A percentile compares a stretch with the other conserved stretches of the same genome.
These are phyloP conservation scores for Nyleta sp. DNA, from an alignment of 2,888 invertebrate genomes.

Conservation along the genomic window DNA sequence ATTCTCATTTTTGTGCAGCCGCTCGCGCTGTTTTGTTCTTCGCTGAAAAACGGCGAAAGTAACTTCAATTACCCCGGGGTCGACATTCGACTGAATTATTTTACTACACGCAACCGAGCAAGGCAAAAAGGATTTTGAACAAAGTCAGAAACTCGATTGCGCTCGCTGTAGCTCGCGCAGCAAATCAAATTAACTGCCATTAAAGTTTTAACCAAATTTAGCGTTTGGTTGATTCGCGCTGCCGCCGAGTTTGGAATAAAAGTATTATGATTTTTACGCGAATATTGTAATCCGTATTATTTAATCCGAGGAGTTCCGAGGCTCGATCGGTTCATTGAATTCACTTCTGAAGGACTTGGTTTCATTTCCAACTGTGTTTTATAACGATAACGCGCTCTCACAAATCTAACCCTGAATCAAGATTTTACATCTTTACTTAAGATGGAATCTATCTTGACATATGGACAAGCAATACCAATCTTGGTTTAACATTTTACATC, in stretches of 20 bases:
- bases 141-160: slow-evolving; percentile 59
- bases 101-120: slow-evolving; percentile 53
- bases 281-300: slow-evolving; percentile 49
- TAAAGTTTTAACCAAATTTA: slow-evolving; percentile 60
- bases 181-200: slow-evolving; percentile 59
- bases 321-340: slow-evolving; percentile 26
- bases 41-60: slow-evolving; percentile 48
- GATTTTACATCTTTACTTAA: too few species aligned
- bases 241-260: slow-evolving; percentile 40
- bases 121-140: slow-evolving; percentile 56
- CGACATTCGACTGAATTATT: slow-evolving; percentile 57
- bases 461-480: too few species aligned
- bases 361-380: neutral
- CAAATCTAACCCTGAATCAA: too few species aligned
- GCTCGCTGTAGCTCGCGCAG: slow-evolving; percentile 34
- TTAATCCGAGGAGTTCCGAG: slow-evolving; percentile 6
- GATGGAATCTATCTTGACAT: too few species aligned
- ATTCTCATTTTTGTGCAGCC: slow-evolving; percentile 36
- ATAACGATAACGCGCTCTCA: too few species aligned
- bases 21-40: slow-evolving; percentile 41
- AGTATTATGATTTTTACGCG: slow-evolving; percentile 42
- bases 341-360: slow-evolving; percentile 7
- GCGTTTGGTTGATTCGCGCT: slow-evolving; percentile 54
- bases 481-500: too few species aligned
- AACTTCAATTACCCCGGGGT: slow-evolving; percentile 47